phyloP scores from a whole-genome alignment of 2,113 vertebrate genomes.

The Corynorhinus townsendii region DNA sequence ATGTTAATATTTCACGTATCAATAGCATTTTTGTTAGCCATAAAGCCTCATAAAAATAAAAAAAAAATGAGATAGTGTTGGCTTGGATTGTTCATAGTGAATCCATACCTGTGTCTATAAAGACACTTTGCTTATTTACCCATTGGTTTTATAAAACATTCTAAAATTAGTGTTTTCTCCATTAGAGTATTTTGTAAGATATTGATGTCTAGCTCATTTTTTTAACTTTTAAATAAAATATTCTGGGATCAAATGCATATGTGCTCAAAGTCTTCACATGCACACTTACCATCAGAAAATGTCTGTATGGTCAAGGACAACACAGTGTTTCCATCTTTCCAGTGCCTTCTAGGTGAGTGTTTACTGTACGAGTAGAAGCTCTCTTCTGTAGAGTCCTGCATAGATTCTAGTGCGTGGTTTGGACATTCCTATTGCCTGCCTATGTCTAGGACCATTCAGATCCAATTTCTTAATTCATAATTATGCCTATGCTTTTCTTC shows the following conservation, averaged over 20 bases:
- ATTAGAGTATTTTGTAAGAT: neutral
- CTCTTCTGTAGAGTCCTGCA: neutral
- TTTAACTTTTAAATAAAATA: conserved; percentile 14
- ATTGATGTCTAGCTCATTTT: neutral
- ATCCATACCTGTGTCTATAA: neutral
- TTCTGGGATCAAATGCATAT: neutral
- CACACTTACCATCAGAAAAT: neutral
- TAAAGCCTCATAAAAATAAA: neutral
- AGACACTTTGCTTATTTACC: neutral
- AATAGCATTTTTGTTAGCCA: neutral
- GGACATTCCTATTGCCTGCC: neutral
- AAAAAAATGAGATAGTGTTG: neutral
- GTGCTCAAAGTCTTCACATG: neutral
- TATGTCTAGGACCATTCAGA: neutral
- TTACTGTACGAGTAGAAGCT: neutral
- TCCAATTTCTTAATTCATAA: neutral
- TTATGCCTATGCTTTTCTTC: neutral
- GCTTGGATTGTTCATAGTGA: neutral
- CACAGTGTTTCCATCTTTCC: neutral
- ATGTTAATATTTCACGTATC: neutral
- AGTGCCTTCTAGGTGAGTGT: neutral
- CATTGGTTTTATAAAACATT: neutral
- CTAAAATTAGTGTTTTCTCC: neutral
- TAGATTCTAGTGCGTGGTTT: neutral
- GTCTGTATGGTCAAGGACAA: neutral